Base-by-base conservation (phyloP, 2,888 invertebrate species). In the Aphidius colemani region DNA sequence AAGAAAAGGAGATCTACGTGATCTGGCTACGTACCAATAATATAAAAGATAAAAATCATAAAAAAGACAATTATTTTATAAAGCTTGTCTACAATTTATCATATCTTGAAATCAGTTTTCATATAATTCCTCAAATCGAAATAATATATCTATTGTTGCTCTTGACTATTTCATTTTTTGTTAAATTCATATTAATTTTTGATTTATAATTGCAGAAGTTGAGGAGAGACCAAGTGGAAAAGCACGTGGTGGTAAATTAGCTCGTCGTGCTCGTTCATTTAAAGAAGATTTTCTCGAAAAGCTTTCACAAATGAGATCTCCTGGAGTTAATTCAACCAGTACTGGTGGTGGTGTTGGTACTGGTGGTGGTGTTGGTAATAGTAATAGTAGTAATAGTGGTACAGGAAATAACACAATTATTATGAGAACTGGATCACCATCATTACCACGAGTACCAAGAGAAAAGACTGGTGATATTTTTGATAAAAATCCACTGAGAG, bases 201-300 rank as follows among this genome's bases (percentile, higher is more conserved):
- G 10, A 41, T 30, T 59, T 55, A 61, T 46, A 59, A 56, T 77
- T 73, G 1, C 75, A 82, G 82, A 81, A 75, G 79, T 75, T 74
- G 81, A 81, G 74, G 85, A 85, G 78, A 85, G 87, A 75, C 86
- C 88, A 69, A 87, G 88, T 70, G 91, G 91, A 64, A 92, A 92
- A 79, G 89, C 91, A 83, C 91, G 92, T 79, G 91, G 93, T 78
- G 93, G 92, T 72, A 93, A 93, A 83, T 86, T 95, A 84, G 94
- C 94, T 65, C 86, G 93, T 71, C 88, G 95, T 71, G 95, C 95
- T 69, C 89, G 94, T 74, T 94, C 94, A 70, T 95, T 95, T 85
- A 95, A 95, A 85, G 94, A 95, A 88, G 95, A 95, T 85, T 88
- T 95, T 78, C 87, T 95, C 80, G 94, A 94, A 83, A 93, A 93